A percentile compares a stretch with the other conserved stretches of the same genome.
These are phyloP conservation scores for Vimba vimba DNA, from an alignment of 2,113 vertebrate species.

Conservation along the genomic window DNA sequence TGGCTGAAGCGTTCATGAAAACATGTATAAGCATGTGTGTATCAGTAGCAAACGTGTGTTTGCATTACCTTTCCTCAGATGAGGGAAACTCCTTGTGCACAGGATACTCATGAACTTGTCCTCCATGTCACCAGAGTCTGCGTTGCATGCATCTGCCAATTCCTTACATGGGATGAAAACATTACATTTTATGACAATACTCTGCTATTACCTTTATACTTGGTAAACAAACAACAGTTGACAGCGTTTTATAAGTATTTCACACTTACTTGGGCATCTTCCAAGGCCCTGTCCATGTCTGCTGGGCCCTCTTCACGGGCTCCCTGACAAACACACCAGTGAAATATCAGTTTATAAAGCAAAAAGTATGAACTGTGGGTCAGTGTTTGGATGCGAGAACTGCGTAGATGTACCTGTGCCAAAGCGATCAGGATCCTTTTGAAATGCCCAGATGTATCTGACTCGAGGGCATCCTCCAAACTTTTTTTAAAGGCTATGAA, in stretches of 20 bases:
- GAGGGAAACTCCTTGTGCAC: constrained; percentile 91
- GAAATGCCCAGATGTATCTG: constrained; percentile 93
- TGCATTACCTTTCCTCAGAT: constrained; percentile 88
- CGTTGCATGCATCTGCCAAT: constrained; percentile 85
- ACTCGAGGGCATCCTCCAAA: constrained; percentile 87
- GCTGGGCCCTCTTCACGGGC: constrained; percentile 86
- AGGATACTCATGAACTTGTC: constrained; percentile 93
- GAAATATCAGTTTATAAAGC: neutral
- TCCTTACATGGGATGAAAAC: constrained; percentile 73
- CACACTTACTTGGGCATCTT: constrained; percentile 87
- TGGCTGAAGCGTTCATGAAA: neutral
- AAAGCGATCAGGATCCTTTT: constrained; percentile 90
- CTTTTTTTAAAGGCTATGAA: constrained; percentile 84
- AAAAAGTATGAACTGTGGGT: constrained; percentile 50
- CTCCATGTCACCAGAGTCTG: constrained; percentile 86
- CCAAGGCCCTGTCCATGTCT: constrained; percentile 76
- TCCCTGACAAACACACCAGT: constrained; percentile 75
- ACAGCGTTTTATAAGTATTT: neutral
- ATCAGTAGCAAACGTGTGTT: neutral
- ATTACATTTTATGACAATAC: neutral
- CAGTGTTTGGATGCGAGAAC: neutral
- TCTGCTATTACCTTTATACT: neutral
- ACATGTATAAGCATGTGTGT: neutral
- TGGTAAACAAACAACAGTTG: neutral
- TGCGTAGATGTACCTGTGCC: constrained; percentile 79